Evolutionary conservation across 2,797 vertebrate species (phyloP), one percentile per base, ranked within the genome.

Genomic region (Myripristis jacobus): DNA sequence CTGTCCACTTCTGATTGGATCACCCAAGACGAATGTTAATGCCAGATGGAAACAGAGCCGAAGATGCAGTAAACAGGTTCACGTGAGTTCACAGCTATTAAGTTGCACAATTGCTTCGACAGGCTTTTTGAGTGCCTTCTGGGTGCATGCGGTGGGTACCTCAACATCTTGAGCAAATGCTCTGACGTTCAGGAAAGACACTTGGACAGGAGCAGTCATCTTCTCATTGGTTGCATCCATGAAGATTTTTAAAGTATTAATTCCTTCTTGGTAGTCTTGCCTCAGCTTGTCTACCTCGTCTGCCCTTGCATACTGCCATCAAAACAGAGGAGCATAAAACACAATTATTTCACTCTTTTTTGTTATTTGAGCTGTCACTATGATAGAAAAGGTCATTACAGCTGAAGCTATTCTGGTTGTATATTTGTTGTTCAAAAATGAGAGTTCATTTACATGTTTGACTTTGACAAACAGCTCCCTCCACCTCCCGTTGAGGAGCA

Each of bases 391-490:
- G 24, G 16, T 38, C 8, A 44, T 27, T n/a, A 31, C 6, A 15
- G 4, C n/a, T 29, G 16, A 4, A 27, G 44, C 12, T 38, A 18
- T 25, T 29, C 22, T 46, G 6, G 21, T 15, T 0, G 8, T 34
- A 7, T 2, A 27, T 41, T 31, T 31, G 0, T n/a, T 47, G 22
- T 38, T 69, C 8, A 22, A 54, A 54, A 64, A 31, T 6, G 6
- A 2, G 2, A 21, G n/a, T 36, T 70, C n/a, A 66, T 87, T 72
- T 92, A 98, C 98, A 87, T 99, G 96, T 83, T 99, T 99, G 86
- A 98, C 98, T 94, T 99, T 96, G 92, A 99, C 95, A 54, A 99
- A 99, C 46, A 99, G 74, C 74, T 99, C 98, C 77, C 97, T 96
- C 98, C 98, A 99, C 44, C 98, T 93, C 51, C 98, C 98, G 22